Percentiles rank a stretch among this genome's conserved stretches.
These are phyloP conservation scores for Diaphora mendica DNA, from an alignment of 2,888 invertebrate genomes.

Conservation along the genomic window DNA sequence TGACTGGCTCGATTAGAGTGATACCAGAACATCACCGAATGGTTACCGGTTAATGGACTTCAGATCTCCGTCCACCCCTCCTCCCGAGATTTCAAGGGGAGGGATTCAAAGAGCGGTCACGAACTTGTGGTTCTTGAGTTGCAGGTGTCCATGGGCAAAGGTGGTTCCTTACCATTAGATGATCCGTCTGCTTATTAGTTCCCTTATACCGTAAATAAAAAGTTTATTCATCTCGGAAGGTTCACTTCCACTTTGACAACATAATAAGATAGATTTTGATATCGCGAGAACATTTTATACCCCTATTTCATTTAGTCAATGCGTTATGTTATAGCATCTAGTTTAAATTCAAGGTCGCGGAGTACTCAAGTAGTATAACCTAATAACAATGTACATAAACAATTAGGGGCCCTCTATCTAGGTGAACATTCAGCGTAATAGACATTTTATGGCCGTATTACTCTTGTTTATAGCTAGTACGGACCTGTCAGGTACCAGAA, in stretches of 20 bases:
- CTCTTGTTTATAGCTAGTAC: slow-evolving; percentile 49
- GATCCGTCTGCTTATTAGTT: no score
- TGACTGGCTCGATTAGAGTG: no score
- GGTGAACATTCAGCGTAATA: slow-evolving; percentile 49
- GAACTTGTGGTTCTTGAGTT: no score
- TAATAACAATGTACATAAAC: slow-evolving; percentile 42
- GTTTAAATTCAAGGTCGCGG: slow-evolving; percentile 22
- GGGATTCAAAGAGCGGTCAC: no score
- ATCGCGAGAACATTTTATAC: not conserved
- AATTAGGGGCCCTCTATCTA: slow-evolving; percentile 49
- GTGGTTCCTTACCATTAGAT: no score
- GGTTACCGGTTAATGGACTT: no score
- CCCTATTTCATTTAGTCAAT: not conserved
- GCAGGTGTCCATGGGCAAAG: no score
- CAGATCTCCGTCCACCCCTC: no score
- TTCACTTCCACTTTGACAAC: not conserved
- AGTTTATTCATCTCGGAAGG: not conserved
- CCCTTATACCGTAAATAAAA: no score
- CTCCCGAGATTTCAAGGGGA: no score
- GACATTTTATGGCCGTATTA: slow-evolving; percentile 46
- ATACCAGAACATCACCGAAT: no score
- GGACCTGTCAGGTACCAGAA: slow-evolving; percentile 29
- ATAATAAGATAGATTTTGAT: not conserved
- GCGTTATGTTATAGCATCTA: no score
- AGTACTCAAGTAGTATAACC: slow-evolving; percentile 48